Conservation (phyloP, 2,888 invertebrate species). For the Diploptera punctata region DNA sequence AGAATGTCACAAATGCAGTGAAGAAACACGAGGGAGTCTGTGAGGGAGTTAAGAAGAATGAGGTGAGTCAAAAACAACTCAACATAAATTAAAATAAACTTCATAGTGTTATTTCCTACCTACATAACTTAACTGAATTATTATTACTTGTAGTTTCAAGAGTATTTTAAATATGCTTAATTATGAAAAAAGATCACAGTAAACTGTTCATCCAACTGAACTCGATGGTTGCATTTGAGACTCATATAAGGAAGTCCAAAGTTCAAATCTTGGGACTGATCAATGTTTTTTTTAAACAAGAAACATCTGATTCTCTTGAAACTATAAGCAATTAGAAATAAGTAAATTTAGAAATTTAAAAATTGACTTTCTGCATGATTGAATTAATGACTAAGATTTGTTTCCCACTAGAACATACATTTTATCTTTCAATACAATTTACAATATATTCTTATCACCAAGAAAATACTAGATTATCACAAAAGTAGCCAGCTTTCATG, state of each 20-base stretch:
- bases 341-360: neutral
- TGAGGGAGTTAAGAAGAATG: too few relatives aligned
- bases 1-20: too few relatives aligned
- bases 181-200: neutral
- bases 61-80: too few relatives aligned
- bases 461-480: constrained; percentile 19
- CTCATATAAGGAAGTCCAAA: neutral
- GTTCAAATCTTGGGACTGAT: neutral
- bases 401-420: neutral
- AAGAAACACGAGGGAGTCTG: neutral
- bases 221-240: neutral
- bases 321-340: neutral
- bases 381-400: neutral
- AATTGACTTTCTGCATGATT: neutral
- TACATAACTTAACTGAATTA: neutral
- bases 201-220: neutral
- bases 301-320: neutral
- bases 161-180: neutral
- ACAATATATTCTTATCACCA: constrained; percentile 2
- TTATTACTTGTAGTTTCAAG: neutral
- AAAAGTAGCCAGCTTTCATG: constrained; percentile 1
- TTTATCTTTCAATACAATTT: neutral
- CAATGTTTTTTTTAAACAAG: neutral
- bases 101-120: too few relatives aligned
- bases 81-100: too few relatives aligned